Base-by-base conservation (phyloP, 2,113 vertebrate species). In the Thymallus thymallus region DNA sequence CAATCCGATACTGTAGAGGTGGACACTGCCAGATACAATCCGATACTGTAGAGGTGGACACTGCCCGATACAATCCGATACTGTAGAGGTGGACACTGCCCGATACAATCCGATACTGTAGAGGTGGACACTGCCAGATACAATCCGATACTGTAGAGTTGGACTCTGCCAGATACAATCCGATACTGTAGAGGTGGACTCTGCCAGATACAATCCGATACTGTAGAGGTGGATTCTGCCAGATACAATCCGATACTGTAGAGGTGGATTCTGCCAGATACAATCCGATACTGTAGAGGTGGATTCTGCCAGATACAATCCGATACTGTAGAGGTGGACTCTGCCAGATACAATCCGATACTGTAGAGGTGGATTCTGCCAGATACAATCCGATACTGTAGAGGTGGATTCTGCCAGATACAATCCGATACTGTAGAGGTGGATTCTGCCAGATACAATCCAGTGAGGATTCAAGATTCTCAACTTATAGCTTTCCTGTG, bases 161-260 rank as follows among this genome's bases (percentile, higher is more conserved):
- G 80, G 81, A 81, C 88, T 86, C 76, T 72, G 69, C 3, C 69
- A 75, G 76, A 81, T 87, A 85, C 72, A 82, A 81, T 85, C 78
- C 74, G n/a, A n/a, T n/a, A n/a, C n/a, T n/a, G n/a, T n/a, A 76
- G 76, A 75, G 82, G 77, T 81, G 80, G 81, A 81, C 88, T 86
- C 76, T 72, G 69, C 3, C 69, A 75, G 76, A 81, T 87, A 85
- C 72, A 82, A 81, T 85, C 78, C 74, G n/a, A n/a, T n/a, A n/a
- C n/a, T n/a, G n/a, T n/a, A 76, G 76, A 75, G 82, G 77, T 81
- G 80, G 81, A 81, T 89, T 86, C 76, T 72, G 69, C 3, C 69
- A 75, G 76, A 81, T 87, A 85, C 72, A 82, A 81, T 85, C 78
- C 74, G n/a, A n/a, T n/a, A n/a, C n/a, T n/a, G n/a, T n/a, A 76